Conservation (phyloP, 2,797 vertebrate species). For the Borostomias antarcticus region DNA sequence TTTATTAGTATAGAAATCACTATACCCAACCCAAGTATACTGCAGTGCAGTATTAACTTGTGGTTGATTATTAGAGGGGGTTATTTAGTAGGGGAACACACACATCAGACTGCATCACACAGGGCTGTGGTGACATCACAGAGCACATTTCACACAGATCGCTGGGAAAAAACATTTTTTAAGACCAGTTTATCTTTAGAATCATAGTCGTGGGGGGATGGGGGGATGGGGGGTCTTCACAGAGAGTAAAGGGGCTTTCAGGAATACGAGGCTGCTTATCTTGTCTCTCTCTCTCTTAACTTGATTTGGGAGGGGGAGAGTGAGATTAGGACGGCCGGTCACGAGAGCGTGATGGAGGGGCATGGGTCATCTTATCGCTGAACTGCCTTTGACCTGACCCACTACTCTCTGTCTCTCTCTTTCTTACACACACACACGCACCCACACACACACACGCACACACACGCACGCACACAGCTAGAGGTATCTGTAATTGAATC, state of each 20-base stretch:
- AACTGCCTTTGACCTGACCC: conserved; percentile 23
- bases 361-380: conserved; percentile 25
- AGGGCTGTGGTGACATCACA: neutral
- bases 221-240: too few relatives aligned
- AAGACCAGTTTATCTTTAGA: too few relatives aligned
- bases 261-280: conserved; percentile 9
- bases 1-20: conserved; percentile 24
- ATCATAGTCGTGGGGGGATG: too few relatives aligned
- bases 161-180: neutral
- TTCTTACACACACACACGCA: conserved; percentile 29
- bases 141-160: neutral
- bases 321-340: neutral
- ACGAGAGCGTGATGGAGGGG: conserved; percentile 1
- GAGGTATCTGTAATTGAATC: conserved; percentile 5
- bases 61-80: conserved; percentile 39
- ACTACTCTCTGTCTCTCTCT: conserved; percentile 44
- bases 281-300: neutral
- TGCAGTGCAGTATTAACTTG: too few relatives aligned
- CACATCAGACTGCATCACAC: too few relatives aligned
- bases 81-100: conserved; percentile 35
- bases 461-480: neutral
- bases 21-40: conserved; percentile 21
- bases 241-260: conserved; percentile 33
- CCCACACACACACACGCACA: neutral
- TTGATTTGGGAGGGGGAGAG: conserved; percentile 39